Percentiles rank a stretch among this genome's conserved stretches.
Evolutionary conservation across 2,113 vertebrate genomes (phyloP).

Genomic region (Sus scrofa): DNA sequence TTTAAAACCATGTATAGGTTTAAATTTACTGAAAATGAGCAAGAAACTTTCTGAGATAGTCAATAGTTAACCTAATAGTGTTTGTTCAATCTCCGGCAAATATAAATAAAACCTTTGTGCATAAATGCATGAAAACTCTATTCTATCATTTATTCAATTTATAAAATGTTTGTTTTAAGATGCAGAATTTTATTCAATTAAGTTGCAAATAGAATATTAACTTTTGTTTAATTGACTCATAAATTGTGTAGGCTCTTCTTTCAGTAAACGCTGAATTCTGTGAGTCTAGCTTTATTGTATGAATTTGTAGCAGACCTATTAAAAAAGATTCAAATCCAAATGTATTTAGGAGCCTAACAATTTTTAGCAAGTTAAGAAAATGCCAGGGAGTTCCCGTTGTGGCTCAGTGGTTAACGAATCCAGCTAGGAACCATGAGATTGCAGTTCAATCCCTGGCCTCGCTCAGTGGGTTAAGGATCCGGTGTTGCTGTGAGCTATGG

Average conservation of each 20-base stretch:
- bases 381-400: too few species aligned
- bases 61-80: not conserved
- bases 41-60: constrained; percentile 15
- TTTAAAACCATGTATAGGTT: not conserved
- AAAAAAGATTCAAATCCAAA: constrained; percentile 35
- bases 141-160: not conserved
- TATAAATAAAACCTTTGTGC: not conserved
- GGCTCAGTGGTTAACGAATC: too few species aligned
- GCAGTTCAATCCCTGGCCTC: too few species aligned
- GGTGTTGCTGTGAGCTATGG: too few species aligned
- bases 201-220: not conserved
- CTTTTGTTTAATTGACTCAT: not conserved
- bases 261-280: not conserved
- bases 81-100: constrained; percentile 5
- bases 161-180: not conserved
- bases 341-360: not conserved
- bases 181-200: not conserved
- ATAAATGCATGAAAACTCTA: not conserved
- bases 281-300: not conserved
- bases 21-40: not conserved
- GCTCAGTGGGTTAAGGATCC: too few species aligned
- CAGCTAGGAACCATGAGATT: too few species aligned
- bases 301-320: not conserved
- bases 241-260: not conserved
- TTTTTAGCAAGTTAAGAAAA: constrained; percentile 22